Conservation (phyloP, 1,140 invertebrate genomes). For the Lasaia peninsularis region DNA sequence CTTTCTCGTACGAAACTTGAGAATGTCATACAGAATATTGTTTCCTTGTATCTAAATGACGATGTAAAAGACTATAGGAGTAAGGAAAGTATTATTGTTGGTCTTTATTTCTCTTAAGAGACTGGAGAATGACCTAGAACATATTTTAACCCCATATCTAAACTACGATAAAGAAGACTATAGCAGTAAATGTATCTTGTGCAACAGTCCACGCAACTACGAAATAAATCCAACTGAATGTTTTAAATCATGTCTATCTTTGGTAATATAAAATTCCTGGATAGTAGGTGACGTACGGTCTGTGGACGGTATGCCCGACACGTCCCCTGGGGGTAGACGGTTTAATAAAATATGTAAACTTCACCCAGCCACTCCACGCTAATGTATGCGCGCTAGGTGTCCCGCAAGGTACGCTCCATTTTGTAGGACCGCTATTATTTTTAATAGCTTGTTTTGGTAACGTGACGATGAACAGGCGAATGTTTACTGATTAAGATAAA, state of each 20-base stretch:
- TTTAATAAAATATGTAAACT: conserved; percentile 38
- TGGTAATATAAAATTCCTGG: conserved; percentile 3
- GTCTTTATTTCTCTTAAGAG: too few relatives aligned
- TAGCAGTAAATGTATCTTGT: too few relatives aligned
- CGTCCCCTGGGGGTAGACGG: conserved; percentile 26
- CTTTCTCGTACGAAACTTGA: too few relatives aligned
- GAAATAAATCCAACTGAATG: too few relatives aligned
- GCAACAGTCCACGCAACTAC: too few relatives aligned
- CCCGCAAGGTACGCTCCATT: conserved; percentile 25
- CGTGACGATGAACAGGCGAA: conserved; percentile 12
- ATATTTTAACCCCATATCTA: too few relatives aligned
- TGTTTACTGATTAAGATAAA: not conserved
- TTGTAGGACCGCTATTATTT: conserved; percentile 30
- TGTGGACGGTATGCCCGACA: conserved; percentile 26
- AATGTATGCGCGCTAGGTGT: conserved; percentile 32
- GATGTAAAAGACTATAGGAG: too few relatives aligned
- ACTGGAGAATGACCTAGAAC: too few relatives aligned
- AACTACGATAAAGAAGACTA: too few relatives aligned
- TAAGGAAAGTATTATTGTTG: too few relatives aligned
- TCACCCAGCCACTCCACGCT: conserved; percentile 21
- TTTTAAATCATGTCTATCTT: not conserved
- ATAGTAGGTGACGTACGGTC: conserved; percentile 21
- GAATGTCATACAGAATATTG: too few relatives aligned
- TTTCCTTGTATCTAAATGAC: too few relatives aligned
- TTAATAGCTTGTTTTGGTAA: conserved; percentile 28